Conservation (phyloP, 2,888 invertebrate genomes). For the Rugalucina vietnamica region DNA sequence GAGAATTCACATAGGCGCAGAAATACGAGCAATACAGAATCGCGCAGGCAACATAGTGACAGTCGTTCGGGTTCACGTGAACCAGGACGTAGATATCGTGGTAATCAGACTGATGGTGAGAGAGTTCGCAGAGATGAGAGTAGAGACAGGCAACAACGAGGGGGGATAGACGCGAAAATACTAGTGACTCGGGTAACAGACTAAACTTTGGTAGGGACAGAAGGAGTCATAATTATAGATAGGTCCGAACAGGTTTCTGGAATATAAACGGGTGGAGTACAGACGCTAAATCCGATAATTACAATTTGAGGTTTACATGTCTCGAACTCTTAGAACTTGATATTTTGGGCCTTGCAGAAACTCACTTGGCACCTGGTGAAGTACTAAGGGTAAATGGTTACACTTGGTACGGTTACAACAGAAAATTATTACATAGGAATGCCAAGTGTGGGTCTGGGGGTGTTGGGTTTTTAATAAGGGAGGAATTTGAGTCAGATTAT, state of each 20-base stretch:
- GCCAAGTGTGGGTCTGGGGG: conserved; percentile 35
- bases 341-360: conserved; percentile 42
- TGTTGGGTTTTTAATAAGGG: not conserved
- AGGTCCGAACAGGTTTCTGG: conserved; percentile 31
- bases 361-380: conserved; percentile 4
- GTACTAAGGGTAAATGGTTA: not conserved
- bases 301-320: not conserved
- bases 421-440: conserved; percentile 19
- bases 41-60: not conserved
- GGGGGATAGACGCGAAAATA: too few relatives aligned
- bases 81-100: not conserved
- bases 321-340: conserved; percentile 13
- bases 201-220: too few relatives aligned
- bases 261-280: conserved; percentile 31
- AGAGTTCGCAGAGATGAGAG: not conserved
- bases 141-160: not conserved
- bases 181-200: too few relatives aligned
- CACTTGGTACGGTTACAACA: conserved; percentile 34
- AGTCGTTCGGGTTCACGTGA: not conserved
- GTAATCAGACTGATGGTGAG: not conserved
- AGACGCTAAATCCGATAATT: conserved; percentile 11
- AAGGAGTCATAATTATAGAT: not conserved
- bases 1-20: not conserved
- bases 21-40: not conserved
- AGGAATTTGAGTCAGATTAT: not conserved